phyloP scores from a whole-genome alignment of 2,797 vertebrate species.

The Luscinia luscinia region DNA sequence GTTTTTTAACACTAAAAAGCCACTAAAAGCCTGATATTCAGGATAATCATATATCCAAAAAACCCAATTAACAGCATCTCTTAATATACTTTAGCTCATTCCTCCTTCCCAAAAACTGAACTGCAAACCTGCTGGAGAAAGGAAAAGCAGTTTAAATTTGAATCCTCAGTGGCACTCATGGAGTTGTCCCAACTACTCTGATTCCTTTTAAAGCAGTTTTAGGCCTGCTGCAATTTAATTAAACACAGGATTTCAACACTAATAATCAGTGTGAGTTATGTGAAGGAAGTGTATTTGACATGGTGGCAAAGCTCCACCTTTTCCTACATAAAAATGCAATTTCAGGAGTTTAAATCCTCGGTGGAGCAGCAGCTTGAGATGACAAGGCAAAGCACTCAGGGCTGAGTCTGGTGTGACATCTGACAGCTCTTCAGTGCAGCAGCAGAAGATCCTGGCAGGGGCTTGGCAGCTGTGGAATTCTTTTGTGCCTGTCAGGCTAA shows the following conservation, averaged over 20 bases:
- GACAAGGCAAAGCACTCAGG: background rate
- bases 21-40: background rate
- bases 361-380: background rate
- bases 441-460: background rate
- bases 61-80: rapidly evolving
- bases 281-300: background rate
- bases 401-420: background rate
- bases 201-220: background rate
- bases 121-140: background rate
- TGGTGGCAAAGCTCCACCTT: background rate
- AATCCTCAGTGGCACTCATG: rapidly evolving
- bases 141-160: background rate
- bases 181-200: background rate
- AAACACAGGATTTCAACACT: background rate
- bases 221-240: background rate
- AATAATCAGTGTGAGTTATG: background rate
- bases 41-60: background rate
- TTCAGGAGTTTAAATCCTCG: background rate
- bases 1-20: background rate
- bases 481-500: background rate
- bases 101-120: background rate
- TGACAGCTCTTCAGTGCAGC: background rate
- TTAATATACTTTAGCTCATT: background rate
- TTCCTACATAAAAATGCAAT: background rate
- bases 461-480: background rate